These are phyloP conservation scores for Passer domesticus DNA, from an alignment of 2,113 vertebrate genomes.

Conservation along the genomic window DNA sequence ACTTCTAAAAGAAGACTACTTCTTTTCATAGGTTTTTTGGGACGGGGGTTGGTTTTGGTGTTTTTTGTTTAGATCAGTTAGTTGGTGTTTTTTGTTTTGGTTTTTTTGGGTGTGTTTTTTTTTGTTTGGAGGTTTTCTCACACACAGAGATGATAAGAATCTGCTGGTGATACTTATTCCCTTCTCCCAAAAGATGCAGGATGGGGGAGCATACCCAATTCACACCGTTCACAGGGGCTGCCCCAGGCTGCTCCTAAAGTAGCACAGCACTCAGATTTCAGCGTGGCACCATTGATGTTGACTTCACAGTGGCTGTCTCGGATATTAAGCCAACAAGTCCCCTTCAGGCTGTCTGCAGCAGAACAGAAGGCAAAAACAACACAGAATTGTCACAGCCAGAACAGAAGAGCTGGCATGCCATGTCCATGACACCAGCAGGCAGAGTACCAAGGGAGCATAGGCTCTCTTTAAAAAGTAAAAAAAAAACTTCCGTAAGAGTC, in stretches of 20 bases:
- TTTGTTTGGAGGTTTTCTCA: not conserved
- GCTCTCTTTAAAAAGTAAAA: not conserved
- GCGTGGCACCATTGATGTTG: slow-evolving; percentile 79
- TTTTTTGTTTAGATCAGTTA: not conserved
- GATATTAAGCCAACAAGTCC: slow-evolving; percentile 81
- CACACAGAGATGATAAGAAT: not conserved
- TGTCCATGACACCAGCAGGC: not conserved
- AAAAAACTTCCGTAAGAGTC: not conserved
- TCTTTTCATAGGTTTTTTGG: not conserved
- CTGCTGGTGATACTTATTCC: not conserved
- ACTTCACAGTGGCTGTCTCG: slow-evolving; percentile 79
- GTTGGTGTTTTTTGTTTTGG: not conserved
- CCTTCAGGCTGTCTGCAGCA: slow-evolving; percentile 77
- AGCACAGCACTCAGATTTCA: slow-evolving; percentile 83
- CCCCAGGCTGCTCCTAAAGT: slow-evolving; percentile 82
- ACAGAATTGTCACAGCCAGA: not conserved
- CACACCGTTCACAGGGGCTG: slow-evolving; percentile 80
- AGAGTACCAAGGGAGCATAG: not conserved
- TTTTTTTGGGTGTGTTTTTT: not conserved
- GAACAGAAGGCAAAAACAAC: not conserved
- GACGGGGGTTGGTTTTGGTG: accelerated
- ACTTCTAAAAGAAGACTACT: not conserved
- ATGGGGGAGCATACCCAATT: slow-evolving; percentile 65
- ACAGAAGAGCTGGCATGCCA: not conserved
- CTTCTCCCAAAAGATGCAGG: not conserved